Conservation (phyloP, 37 sponge, comb jelly and placozoan species). For the Mnemiopsis leidyi region DNA sequence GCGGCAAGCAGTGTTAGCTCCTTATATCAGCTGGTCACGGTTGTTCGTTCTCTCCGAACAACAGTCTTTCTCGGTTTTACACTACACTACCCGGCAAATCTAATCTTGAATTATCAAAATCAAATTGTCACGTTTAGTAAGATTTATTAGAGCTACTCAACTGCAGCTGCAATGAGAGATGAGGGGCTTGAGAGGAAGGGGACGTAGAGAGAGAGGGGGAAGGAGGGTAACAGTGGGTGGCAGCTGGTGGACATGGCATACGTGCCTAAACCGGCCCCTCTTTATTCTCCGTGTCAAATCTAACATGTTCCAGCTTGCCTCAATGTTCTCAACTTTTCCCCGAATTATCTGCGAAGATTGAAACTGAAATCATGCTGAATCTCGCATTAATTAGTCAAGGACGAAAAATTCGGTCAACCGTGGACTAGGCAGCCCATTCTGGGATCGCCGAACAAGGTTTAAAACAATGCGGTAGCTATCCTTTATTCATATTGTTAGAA, state of each 20-base stretch:
- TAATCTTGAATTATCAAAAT: constrained; percentile 30
- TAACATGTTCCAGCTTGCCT: not conserved
- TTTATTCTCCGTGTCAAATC: not conserved
- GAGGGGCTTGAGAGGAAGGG: not conserved
- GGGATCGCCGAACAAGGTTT: not conserved
- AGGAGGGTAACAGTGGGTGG: not conserved
- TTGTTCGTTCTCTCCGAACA: not conserved
- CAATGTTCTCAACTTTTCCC: not conserved
- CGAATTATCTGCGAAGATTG: not conserved
- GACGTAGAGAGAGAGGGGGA: not conserved
- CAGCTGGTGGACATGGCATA: not conserved
- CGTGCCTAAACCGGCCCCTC: not conserved
- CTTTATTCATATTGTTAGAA: not conserved
- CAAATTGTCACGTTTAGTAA: constrained; percentile 12
- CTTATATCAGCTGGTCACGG: not conserved
- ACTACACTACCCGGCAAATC: not conserved
- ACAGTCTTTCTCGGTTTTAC: not conserved
- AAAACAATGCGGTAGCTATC: not conserved
- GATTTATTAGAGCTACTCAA: not conserved
- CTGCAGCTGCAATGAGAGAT: no score
- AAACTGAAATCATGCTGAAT: not conserved
- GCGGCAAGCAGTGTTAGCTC: not conserved
- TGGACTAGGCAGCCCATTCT: not conserved
- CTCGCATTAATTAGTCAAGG: not conserved
- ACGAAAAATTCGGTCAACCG: not conserved